Percentiles rank a stretch among this genome's conserved stretches.
These are phyloP conservation scores for Thyatira batis DNA, from an alignment of 2,888 invertebrate genomes.

Conservation along the genomic window DNA sequence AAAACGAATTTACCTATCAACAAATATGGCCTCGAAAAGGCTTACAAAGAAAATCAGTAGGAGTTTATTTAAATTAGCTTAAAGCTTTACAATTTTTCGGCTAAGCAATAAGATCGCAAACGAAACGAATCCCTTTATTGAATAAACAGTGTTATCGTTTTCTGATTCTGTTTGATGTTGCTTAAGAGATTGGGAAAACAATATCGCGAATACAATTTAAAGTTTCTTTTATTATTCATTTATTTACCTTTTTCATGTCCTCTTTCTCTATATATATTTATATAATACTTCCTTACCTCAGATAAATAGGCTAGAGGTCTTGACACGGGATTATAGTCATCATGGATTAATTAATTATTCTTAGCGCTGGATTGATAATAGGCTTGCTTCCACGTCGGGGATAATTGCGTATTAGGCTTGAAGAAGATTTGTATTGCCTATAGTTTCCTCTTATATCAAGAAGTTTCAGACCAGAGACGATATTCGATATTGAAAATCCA, in stretches of 20 bases:
- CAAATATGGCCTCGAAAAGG: conserved; percentile 28
- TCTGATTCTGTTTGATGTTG: not conserved
- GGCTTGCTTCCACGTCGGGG: no score
- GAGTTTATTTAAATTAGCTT: conserved; percentile 34
- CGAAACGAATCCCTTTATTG: conserved; percentile 22
- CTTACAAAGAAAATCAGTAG: conserved; percentile 18
- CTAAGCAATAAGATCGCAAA: conserved; percentile 14
- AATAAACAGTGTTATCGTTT: conserved; percentile 3
- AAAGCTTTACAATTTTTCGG: conserved; percentile 15
- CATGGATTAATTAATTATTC: no score
- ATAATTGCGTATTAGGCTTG: no score
- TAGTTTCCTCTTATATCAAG: no score
- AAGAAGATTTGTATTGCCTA: no score
- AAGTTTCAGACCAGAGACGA: not conserved
- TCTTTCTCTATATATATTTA: not conserved
- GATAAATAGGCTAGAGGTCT: no score
- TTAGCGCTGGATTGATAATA: no score
- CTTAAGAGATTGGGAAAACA: not conserved
- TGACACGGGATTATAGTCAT: no score
- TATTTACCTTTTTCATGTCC: no score
- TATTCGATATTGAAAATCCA: not conserved
- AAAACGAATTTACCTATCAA: conserved; percentile 28
- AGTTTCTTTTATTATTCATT: no score
- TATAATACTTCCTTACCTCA: not conserved
- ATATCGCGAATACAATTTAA: not conserved